Evolutionary conservation across 2,113 vertebrate genomes (phyloP).

Genomic region (Taurulus bubalis): DNA sequence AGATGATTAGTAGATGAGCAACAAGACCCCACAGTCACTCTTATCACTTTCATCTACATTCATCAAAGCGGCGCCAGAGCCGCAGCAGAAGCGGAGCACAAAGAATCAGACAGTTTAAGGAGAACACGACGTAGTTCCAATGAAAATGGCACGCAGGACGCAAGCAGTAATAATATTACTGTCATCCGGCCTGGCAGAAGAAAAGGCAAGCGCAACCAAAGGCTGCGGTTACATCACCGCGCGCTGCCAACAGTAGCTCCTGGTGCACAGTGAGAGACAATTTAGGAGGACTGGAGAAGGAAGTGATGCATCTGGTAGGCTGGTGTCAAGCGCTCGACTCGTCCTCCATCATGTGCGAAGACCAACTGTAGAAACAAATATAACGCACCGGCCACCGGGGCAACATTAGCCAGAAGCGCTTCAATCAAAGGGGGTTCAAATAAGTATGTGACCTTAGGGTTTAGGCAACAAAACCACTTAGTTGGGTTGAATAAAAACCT

Average conservation of each 20-base stretch:
- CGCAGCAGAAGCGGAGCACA: conserved; percentile 5
- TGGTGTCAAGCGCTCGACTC: neutral
- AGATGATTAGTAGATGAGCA: conserved; percentile 9
- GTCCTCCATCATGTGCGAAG: neutral
- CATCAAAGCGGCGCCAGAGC: conserved; percentile 9
- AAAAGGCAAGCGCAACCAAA: neutral
- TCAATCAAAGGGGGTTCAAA: neutral
- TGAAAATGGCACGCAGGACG: conserved; percentile 10
- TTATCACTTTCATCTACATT: conserved; percentile 17
- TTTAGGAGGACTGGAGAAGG: conserved; percentile 8
- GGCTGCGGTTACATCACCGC: neutral
- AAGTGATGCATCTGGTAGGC: neutral
- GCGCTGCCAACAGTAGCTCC: conserved; percentile 23
- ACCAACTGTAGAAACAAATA: neutral
- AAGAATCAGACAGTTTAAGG: neutral
- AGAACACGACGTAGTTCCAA: neutral
- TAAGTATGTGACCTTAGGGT: too few relatives aligned
- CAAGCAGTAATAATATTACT: neutral
- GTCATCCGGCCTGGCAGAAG: conserved; percentile 23
- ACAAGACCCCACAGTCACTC: conserved; percentile 1
- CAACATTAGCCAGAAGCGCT: neutral
- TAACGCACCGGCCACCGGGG: neutral
- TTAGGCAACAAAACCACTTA: too few relatives aligned
- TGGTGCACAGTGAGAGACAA: conserved; percentile 22
- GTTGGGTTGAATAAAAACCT: too few relatives aligned